phyloP scores from a whole-genome alignment of 2,113 vertebrate genomes.

The Pterocles burchelli region DNA sequence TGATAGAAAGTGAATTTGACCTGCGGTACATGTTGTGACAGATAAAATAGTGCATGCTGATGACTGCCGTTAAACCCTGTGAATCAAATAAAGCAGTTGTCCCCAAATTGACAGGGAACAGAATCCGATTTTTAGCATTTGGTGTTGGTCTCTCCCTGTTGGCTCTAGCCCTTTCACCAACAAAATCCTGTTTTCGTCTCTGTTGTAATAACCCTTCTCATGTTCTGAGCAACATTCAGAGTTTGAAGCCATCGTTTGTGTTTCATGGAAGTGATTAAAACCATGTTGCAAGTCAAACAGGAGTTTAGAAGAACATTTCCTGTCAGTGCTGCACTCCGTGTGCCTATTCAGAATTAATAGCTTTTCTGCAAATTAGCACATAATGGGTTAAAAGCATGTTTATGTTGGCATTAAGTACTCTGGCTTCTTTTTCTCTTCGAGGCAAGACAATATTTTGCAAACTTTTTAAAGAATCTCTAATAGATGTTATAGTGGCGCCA shows the following conservation, averaged over 20 bases:
- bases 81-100: background rate
- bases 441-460: conserved; percentile 77
- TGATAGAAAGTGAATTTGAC: background rate
- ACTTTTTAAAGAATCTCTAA: conserved; percentile 77
- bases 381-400: conserved; percentile 83
- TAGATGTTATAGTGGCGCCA: conserved; percentile 79
- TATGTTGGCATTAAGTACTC: conserved; percentile 75
- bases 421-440: conserved; percentile 69
- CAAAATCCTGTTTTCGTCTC: conserved; percentile 47
- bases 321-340: conserved; percentile 34
- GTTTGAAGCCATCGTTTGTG: conserved; percentile 49
- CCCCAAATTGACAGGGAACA: background rate
- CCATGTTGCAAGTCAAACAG: conserved; percentile 71
- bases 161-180: conserved; percentile 4
- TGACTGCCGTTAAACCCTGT: background rate
- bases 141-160: background rate
- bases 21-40: background rate
- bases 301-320: conserved; percentile 77
- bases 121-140: background rate
- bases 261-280: conserved; percentile 81
- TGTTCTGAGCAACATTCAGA: conserved; percentile 48
- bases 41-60: background rate
- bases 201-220: conserved; percentile 55
- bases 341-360: conserved; percentile 73
- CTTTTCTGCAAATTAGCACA: conserved; percentile 80